phyloP scores from a whole-genome alignment of 1,140 invertebrate species.

The Zaprionus vittiger region DNA sequence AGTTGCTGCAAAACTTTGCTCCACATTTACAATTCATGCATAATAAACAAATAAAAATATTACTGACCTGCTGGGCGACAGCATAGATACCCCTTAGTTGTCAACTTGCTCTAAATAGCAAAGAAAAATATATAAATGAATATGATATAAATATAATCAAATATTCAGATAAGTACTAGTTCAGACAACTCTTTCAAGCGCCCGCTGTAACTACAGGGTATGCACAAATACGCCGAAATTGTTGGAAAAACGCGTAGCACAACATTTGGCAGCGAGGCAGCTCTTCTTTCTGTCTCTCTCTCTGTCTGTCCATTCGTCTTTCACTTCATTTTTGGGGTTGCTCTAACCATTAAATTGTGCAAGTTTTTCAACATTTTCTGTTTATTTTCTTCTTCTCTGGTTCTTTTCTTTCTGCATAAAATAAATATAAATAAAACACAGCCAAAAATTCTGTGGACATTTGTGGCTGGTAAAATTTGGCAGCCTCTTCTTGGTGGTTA shows the following conservation, averaged over 20 bases:
- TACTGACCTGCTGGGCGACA: background rate
- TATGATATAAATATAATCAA: background rate
- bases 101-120: background rate
- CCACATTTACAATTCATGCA: conserved; percentile 77
- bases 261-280: conserved; percentile 40
- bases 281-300: conserved; percentile 22
- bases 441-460: conserved; percentile 50
- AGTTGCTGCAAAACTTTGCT: conserved; percentile 69
- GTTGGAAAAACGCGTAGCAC: conserved; percentile 47
- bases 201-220: conserved; percentile 12
- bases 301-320: background rate
- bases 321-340: conserved; percentile 25
- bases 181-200: background rate
- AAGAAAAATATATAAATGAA: background rate
- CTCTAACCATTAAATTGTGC: conserved; percentile 60
- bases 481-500: conserved; percentile 12
- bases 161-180: background rate
- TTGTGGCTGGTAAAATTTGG: conserved; percentile 17
- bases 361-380: conserved; percentile 59
- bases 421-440: conserved; percentile 75
- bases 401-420: conserved; percentile 67
- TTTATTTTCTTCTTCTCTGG: conserved; percentile 30
- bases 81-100: conserved; percentile 6
- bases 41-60: conserved; percentile 77
- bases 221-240: conserved; percentile 39